Base-by-base conservation (phyloP, 1,140 invertebrate genomes). In the Hypsibius dujardini region DNA sequence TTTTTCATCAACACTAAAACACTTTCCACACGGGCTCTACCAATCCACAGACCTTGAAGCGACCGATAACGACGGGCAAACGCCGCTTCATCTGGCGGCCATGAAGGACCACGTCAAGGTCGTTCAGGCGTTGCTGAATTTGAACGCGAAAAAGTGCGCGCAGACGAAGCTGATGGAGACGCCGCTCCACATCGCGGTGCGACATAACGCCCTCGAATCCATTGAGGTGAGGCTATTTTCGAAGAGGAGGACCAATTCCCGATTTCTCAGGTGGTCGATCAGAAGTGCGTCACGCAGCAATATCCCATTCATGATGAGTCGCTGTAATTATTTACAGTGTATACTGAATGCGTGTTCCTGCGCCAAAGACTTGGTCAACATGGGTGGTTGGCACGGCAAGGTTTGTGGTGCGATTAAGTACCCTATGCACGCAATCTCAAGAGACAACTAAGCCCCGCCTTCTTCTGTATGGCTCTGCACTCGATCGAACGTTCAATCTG, bases 101-200 rank as follows among this genome's bases (percentile, higher is more conserved):
- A 56, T 56, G 50, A 56, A 56, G 7, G n/a, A 56, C n/a, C 7
- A 56, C 50, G n/a, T 56, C 7, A 56, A 56, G n/a, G 50, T 56
- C 7, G 50, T 56, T 7, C 7, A 56, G n/a, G n/a, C 50, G 50
- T n/a, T 56, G n/a, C 7, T 56, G 7, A n/a, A 7, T n/a, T n/a
- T 56, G 7, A 56, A 56, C 50, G 50, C 50, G 7, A n/a, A 56
- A 7, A 7, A 12, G 7, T 56, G n/a, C 50, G 50, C 50, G 7
- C 7, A 56, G n/a, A 56, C 7, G 7, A n/a, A 7, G 7, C 7
- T 56, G 50, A 12, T 56, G 50, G 50, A 91, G 75, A 91, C 89
- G 1, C 85, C 89, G 1, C 79, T 93, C 0, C 90, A 93, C 78
- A 77, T 87, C 46, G 89, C 90, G 1, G 86, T 90, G 0, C 85